phyloP scores from a whole-genome alignment of 2,797 vertebrate genomes.

The Oceanodroma leucorhoa region DNA sequence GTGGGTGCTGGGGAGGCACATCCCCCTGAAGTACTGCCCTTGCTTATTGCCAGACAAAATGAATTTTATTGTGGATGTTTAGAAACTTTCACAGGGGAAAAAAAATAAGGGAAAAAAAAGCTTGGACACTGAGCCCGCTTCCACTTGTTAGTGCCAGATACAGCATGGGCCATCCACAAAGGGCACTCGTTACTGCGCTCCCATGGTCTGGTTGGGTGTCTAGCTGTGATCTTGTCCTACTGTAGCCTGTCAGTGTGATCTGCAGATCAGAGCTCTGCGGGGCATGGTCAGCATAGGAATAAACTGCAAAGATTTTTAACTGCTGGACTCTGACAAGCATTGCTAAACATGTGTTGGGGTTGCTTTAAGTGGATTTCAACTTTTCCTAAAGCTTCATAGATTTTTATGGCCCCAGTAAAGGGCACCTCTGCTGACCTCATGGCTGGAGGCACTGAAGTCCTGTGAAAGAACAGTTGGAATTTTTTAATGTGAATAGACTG shows the following conservation, averaged over 20 bases:
- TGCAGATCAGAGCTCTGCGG: not conserved
- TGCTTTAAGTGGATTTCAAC: not conserved
- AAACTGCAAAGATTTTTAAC: not conserved
- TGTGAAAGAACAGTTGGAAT: slow-evolving; percentile 27
- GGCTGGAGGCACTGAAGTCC: slow-evolving; percentile 14
- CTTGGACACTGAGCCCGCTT: no score
- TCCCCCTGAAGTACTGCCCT: not conserved
- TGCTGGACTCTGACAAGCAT: not conserved
- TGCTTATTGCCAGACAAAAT: not conserved
- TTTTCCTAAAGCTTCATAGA: not conserved
- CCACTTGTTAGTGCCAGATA: not conserved
- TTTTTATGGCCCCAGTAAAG: not conserved
- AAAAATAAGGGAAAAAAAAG: not conserved
- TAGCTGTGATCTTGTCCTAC: not conserved
- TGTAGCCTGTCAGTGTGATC: not conserved
- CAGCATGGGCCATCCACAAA: not conserved
- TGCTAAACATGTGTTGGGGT: not conserved
- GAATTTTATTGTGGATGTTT: not conserved
- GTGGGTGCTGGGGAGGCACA: not conserved
- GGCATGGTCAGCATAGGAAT: not conserved
- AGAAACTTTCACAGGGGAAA: not conserved
- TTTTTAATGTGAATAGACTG: slow-evolving; percentile 36
- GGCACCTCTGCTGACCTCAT: slow-evolving; percentile 52
- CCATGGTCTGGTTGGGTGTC: not conserved
- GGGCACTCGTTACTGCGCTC: rapidly evolving